phyloP scores from a whole-genome alignment of 2,888 invertebrate species.

The Archips crataeganus region DNA sequence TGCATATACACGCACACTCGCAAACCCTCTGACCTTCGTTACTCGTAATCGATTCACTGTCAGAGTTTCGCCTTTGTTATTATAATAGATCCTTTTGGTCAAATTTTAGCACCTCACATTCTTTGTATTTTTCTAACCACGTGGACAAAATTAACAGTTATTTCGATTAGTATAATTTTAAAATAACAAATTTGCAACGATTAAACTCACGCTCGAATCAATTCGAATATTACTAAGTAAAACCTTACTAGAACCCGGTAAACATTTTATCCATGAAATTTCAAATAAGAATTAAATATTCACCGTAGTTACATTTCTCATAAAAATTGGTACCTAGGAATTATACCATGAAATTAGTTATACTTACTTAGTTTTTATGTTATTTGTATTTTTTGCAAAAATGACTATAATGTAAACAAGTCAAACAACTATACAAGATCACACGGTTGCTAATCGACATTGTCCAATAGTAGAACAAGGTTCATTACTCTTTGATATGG shows the following conservation, averaged over 20 bases:
- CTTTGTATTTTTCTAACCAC: conserved; percentile 20
- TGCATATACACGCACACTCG: conserved; percentile 82
- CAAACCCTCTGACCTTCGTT: conserved; percentile 82
- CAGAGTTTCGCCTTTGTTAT: conserved; percentile 75
- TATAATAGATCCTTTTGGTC: conserved; percentile 64
- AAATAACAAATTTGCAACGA: background rate
- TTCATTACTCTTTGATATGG: conserved; percentile 86
- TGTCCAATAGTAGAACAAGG: conserved; percentile 80
- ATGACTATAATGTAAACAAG: conserved; percentile 1
- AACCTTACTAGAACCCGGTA: conserved; percentile 48
- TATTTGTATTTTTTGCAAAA: background rate
- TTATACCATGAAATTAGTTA: too few relatives aligned
- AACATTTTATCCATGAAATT: conserved; percentile 13
- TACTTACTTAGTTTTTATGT: background rate
- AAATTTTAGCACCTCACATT: conserved; percentile 53
- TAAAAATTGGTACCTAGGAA: background rate
- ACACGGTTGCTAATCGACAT: conserved; percentile 79
- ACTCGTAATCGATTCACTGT: conserved; percentile 80
- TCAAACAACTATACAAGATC: conserved; percentile 60
- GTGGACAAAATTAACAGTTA: background rate
- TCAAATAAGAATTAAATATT: conserved; percentile 20
- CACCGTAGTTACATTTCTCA: background rate
- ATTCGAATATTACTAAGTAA: conserved; percentile 10
- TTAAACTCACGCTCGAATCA: background rate
- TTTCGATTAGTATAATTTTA: background rate